Evolutionary conservation across 2,888 invertebrate species (phyloP).

Genomic region (Syritta pipiens): DNA sequence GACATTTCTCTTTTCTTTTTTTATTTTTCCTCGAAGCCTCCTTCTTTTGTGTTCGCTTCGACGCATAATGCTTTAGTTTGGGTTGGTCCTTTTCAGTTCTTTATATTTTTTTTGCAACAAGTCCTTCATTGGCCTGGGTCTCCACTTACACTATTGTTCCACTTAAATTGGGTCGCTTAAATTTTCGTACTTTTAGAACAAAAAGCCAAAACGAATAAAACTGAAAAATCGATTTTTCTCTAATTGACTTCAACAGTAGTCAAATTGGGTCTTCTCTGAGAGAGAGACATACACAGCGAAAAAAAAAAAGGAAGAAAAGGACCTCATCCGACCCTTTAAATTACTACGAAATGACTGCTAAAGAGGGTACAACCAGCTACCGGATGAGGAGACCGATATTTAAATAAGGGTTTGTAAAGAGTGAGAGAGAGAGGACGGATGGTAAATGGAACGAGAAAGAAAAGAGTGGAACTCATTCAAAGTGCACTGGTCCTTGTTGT

Average conservation of each 20-base stretch:
- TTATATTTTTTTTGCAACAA: conserved; percentile 24
- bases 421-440: neutral
- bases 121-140: conserved; percentile 17
- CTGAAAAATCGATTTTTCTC: conserved; percentile 52
- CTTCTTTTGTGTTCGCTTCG: neutral
- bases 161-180: conserved; percentile 37
- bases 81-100: conserved; percentile 11
- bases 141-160: conserved; percentile 21
- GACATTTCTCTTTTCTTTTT: neutral
- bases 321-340: conserved; percentile 48
- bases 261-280: conserved; percentile 52
- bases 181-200: conserved; percentile 21
- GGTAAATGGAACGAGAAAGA: no score
- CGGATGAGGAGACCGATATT: conserved; percentile 32
- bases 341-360: conserved; percentile 52
- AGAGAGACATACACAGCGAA: conserved; percentile 2
- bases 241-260: conserved; percentile 57
- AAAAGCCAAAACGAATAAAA: neutral
- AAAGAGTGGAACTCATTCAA: conserved; percentile 10
- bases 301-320: conserved; percentile 20
- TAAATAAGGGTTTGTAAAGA: conserved; percentile 23
- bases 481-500: conserved; percentile 3
- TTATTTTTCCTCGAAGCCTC: no score
- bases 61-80: neutral
- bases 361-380: conserved; percentile 22